Conservation (phyloP, 2,888 invertebrate species). For the Atherix ibis region DNA sequence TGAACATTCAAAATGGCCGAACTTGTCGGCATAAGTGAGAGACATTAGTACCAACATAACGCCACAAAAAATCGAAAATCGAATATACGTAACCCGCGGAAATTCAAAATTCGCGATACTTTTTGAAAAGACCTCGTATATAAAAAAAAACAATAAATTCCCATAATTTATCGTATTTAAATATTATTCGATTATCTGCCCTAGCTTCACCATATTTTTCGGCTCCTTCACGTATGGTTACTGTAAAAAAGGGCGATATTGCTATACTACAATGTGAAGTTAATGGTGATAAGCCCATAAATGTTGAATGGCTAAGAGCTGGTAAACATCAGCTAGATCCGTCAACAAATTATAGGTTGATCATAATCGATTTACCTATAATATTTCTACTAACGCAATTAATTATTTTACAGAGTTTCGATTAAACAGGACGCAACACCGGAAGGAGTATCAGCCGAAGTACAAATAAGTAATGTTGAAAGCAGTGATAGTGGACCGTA, state of each 20-base stretch:
- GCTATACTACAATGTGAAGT: conserved; percentile 59
- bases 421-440: conserved; percentile 52
- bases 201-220: conserved; percentile 58
- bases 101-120: too few species aligned
- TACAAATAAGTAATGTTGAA: conserved; percentile 52
- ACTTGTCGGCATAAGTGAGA: too few species aligned
- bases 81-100: too few species aligned
- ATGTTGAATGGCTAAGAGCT: conserved; percentile 56
- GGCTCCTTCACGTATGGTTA: conserved; percentile 49
- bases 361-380: conserved; percentile 11
- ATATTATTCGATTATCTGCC: too few species aligned
- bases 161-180: too few species aligned
- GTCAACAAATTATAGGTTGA: conserved; percentile 51
- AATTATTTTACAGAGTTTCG: conserved; percentile 31
- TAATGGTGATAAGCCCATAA: conserved; percentile 64
- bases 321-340: conserved; percentile 54
- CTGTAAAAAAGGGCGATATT: conserved; percentile 56
- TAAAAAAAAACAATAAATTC: too few species aligned
- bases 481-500: conserved; percentile 60
- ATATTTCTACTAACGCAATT: conserved; percentile 9
- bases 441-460: conserved; percentile 51
- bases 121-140: too few species aligned
- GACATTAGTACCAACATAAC: too few species aligned
- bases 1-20: too few species aligned
- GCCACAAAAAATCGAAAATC: too few species aligned